A percentile compares a stretch with the other conserved stretches of the same genome.
Evolutionary conservation across 1,140 invertebrate species (phyloP).

Genomic region (Eumeta japonica): DNA sequence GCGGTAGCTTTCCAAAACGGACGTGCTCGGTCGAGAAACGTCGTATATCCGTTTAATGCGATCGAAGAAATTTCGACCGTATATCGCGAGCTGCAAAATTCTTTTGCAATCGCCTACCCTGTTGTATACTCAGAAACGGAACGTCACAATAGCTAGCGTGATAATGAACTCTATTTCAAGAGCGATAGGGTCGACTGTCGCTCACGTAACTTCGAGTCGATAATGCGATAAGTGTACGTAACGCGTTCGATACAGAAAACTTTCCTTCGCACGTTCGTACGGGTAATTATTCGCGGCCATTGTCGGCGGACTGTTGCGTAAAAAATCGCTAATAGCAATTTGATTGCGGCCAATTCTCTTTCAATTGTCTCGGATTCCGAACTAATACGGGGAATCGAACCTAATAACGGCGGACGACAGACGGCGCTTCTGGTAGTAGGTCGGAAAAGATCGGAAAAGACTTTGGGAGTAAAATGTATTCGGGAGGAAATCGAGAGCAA

Average conservation of each 20-base stretch:
- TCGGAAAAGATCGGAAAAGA: not conserved
- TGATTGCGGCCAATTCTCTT: constrained; percentile 9
- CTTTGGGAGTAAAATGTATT: not conserved
- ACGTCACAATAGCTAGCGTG: constrained; percentile 8
- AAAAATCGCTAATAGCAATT: constrained; percentile 18
- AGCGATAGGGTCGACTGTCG: constrained; percentile 14
- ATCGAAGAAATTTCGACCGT: constrained; percentile 11
- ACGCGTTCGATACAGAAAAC: constrained; percentile 26
- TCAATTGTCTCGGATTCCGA: not conserved
- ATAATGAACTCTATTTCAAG: constrained; percentile 11
- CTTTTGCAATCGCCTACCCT: constrained; percentile 10
- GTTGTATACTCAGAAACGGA: constrained; percentile 10
- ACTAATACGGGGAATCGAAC: constrained; percentile 1
- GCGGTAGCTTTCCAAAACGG: constrained; percentile 45
- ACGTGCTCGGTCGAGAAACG: constrained; percentile 12
- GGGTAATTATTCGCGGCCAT: constrained; percentile 10
- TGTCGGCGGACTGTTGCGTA: constrained; percentile 7
- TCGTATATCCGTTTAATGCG: constrained; percentile 10
- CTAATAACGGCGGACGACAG: constrained; percentile 9
- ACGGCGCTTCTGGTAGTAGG: not conserved
- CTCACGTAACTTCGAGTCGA: not conserved
- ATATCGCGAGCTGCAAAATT: constrained; percentile 1
- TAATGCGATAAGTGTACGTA: constrained; percentile 1
- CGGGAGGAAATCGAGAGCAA: too few species aligned
- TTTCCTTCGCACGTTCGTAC: too few species aligned